Conservation (phyloP, 2,888 invertebrate genomes). For the Megastigmus dorsalis region DNA sequence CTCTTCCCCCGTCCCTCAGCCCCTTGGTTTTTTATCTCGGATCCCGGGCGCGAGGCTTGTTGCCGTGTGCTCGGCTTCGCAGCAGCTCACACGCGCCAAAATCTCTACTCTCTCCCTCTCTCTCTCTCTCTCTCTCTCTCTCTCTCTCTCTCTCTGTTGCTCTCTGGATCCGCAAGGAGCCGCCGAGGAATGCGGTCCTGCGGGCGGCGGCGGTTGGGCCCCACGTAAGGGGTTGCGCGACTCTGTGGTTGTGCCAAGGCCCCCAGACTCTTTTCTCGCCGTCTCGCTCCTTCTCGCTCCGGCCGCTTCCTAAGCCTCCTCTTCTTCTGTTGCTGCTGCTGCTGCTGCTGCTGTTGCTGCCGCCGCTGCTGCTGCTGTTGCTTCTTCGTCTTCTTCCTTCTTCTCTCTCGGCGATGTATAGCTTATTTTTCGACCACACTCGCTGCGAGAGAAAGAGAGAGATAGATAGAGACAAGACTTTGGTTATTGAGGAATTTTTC, state of each 20-base stretch:
- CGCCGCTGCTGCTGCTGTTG: neutral
- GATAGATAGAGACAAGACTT: too few relatives aligned
- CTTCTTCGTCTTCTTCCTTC: neutral
- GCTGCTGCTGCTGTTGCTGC: neutral
- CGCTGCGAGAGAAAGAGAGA: too few relatives aligned
- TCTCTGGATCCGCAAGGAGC: constrained; percentile 58
- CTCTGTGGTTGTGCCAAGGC: constrained; percentile 30
- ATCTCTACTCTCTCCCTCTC: constrained; percentile 18
- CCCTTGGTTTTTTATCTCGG: constrained; percentile 23
- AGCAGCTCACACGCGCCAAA: constrained; percentile 42
- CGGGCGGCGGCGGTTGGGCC: constrained; percentile 52
- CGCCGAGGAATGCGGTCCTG: constrained; percentile 71
- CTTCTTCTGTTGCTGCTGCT: neutral
- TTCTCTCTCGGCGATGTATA: constrained; percentile 25
- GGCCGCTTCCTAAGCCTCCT: neutral
- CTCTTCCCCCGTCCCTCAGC: constrained; percentile 33
- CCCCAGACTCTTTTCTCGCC: constrained; percentile 5
- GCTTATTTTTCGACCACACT: constrained; percentile 32
- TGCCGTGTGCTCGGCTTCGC: constrained; percentile 29
- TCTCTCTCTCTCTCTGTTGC: neutral
- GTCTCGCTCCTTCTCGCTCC: neutral
- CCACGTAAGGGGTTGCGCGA: constrained; percentile 47
- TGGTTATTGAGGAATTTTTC: constrained; percentile 17
- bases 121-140: constrained; percentile 7
- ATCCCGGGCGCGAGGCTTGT: constrained; percentile 27